Evolutionary conservation across 2,888 invertebrate genomes (phyloP), one percentile per base, ranked within the genome.

Genomic region (Hyposoter dolosus): DNA sequence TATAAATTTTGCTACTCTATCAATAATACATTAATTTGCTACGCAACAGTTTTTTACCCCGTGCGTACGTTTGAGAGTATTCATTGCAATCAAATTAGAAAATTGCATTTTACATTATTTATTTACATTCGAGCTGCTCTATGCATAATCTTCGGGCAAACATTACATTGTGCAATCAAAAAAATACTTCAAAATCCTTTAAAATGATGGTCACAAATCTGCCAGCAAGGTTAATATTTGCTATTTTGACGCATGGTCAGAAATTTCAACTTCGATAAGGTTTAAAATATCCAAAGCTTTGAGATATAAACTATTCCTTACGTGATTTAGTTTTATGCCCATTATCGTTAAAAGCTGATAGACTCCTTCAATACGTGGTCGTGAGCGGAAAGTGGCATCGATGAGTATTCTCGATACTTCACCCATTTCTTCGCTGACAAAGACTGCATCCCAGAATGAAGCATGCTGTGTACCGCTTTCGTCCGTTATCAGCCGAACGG

Each of bases 281-380:
- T n/a, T 17, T 50, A 1, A n/a, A n/a, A n/a, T 50, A n/a, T n/a
- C n/a, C 0, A 50, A 50, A n/a, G 10, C 50, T n/a, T n/a, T n/a
- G n/a, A n/a, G n/a, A n/a, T n/a, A n/a, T n/a, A n/a, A n/a, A n/a
- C n/a, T n/a, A n/a, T 50, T 68, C 28, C 68, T 45, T 17, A 69
- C 83, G 43, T 78, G 71, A n/a, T 71, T 77, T 7, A 83, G 32
- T 56, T 83, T 72, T 3, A 83, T 83, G 19, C 77, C 83, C 78
- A 83, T 83, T 32, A 83, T 47, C 1, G 83, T 83, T 1, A 77
- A n/a, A 23, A 83, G 43, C 15, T 78, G 83, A 5, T 72, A 68
- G 9, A 63, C 71, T 10, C 68, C 83, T 53, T 71, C 45, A 15
- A 83, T 63, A 5, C 43, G 28, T 6, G 83, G 83, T 32, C 60